Evolutionary conservation across 2,113 vertebrate species (phyloP).

Genomic region (Tetrax tetrax): DNA sequence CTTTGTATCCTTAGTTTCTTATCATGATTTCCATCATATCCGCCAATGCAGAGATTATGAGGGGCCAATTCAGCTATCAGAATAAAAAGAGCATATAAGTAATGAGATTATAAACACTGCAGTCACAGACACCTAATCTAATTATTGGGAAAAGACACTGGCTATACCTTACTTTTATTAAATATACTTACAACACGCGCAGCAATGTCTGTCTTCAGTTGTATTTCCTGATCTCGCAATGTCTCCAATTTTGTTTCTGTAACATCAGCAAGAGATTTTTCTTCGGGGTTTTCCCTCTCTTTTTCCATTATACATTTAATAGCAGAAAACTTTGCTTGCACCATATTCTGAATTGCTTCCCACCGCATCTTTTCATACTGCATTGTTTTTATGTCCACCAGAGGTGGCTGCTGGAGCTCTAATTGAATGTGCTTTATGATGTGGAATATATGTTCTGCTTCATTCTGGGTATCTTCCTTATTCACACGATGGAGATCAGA

Average conservation of each 20-base stretch:
- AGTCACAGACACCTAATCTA: background rate
- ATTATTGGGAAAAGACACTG: background rate
- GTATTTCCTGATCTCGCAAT: conserved; percentile 64
- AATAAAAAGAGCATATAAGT: background rate
- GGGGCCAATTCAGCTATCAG: background rate
- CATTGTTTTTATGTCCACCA: conserved; percentile 65
- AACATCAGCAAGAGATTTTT: background rate
- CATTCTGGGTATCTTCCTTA: conserved; percentile 67
- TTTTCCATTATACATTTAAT: conserved; percentile 66
- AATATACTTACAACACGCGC: conserved; percentile 79
- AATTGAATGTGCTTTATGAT: conserved; percentile 72
- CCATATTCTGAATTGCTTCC: conserved; percentile 74
- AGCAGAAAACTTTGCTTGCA: conserved; percentile 73
- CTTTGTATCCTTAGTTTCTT: background rate
- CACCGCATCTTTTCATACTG: conserved; percentile 73
- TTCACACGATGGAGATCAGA: conserved; percentile 69
- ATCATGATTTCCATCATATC: background rate
- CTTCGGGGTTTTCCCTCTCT: conserved; percentile 16
- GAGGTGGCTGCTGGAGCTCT: conserved; percentile 71
- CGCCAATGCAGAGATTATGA: background rate
- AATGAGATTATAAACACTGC: background rate
- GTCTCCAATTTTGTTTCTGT: conserved; percentile 34
- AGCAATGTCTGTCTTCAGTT: conserved; percentile 74
- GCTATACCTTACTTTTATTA: background rate
- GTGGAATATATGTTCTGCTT: conserved; percentile 56